Conservation (phyloP, 2,113 vertebrate species). For the Centropus bengalensis region DNA sequence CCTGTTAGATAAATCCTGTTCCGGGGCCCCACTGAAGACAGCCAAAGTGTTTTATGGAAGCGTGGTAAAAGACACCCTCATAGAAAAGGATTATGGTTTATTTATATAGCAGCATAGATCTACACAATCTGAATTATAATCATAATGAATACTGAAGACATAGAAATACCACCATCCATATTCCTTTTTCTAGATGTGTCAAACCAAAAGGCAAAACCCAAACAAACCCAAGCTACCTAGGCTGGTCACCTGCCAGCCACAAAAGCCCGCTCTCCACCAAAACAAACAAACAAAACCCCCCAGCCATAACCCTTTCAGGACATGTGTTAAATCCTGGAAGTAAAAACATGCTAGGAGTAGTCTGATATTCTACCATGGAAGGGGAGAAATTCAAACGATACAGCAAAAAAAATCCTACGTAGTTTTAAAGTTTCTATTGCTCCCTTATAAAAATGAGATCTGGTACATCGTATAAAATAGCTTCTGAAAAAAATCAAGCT, state of each 20-base stretch:
- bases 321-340: neutral
- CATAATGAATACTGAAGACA: neutral
- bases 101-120: neutral
- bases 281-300: neutral
- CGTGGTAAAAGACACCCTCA: neutral
- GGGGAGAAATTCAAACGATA: neutral
- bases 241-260: neutral
- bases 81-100: neutral
- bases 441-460: neutral
- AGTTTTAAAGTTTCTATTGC: neutral
- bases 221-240: neutral
- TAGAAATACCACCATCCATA: neutral
- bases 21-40: neutral
- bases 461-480: neutral
- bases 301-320: neutral
- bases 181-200: neutral
- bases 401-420: neutral
- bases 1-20: neutral
- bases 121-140: neutral
- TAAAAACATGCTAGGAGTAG: neutral
- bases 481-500: neutral
- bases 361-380: neutral
- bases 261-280: neutral
- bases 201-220: neutral
- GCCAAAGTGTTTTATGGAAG: accelerated